Evolutionary conservation across 2,888 invertebrate genomes (phyloP).

Genomic region (Dasypogon diadema): DNA sequence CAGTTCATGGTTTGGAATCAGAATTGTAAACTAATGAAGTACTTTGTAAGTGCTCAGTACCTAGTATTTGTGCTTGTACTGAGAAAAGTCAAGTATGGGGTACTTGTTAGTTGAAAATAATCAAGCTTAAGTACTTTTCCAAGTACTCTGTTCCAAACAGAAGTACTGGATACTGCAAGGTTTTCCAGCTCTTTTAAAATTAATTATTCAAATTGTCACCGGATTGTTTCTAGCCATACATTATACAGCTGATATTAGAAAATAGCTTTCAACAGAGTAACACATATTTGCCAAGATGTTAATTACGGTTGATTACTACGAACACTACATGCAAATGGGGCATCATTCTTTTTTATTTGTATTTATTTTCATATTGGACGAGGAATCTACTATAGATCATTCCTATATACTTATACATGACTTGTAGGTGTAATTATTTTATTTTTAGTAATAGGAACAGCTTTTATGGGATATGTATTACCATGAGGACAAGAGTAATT

Average conservation of each 20-base stretch:
- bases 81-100: too few relatives aligned
- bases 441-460: slow-evolving; percentile 77
- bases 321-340: slow-evolving; percentile 77
- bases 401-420: slow-evolving; percentile 74
- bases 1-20: too few relatives aligned
- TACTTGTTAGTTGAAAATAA: too few relatives aligned
- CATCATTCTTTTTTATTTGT: slow-evolving; percentile 80
- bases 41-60: too few relatives aligned
- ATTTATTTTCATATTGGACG: slow-evolving; percentile 78
- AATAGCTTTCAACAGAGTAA: slow-evolving; percentile 75
- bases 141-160: too few relatives aligned
- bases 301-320: slow-evolving; percentile 78
- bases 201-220: slow-evolving; percentile 76
- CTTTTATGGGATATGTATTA: slow-evolving; percentile 80
- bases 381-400: slow-evolving; percentile 73
- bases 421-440: slow-evolving; percentile 75
- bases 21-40: too few relatives aligned
- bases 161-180: too few relatives aligned
- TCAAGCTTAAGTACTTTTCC: too few relatives aligned
- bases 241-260: slow-evolving; percentile 75
- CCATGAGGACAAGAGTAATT: slow-evolving; percentile 81
- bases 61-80: too few relatives aligned
- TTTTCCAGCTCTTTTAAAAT: too few relatives aligned
- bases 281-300: slow-evolving; percentile 79
- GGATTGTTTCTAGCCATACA: slow-evolving; percentile 80